Percentiles rank a stretch among this genome's conserved stretches.
Conservation (phyloP, 2,113 vertebrate species). For the Petaurus breviceps region DNA sequence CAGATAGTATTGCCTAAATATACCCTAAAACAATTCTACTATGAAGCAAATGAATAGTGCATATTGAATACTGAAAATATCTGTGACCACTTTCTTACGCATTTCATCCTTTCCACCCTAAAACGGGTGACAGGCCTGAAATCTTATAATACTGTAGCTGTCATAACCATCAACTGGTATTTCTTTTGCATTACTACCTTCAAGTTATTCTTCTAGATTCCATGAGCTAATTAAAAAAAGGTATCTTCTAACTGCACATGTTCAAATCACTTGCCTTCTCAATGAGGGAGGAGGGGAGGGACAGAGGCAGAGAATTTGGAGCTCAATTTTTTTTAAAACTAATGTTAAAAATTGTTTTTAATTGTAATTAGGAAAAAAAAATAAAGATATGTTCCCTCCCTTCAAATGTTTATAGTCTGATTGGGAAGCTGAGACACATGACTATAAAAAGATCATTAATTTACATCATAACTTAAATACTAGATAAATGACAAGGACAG, state of each 20-base stretch:
- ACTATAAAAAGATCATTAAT: neutral
- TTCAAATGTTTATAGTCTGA: neutral
- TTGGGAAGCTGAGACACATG: neutral
- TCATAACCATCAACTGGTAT: neutral
- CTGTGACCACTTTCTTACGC: neutral
- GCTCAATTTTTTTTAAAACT: neutral
- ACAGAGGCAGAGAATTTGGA: neutral
- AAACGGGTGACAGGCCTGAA: neutral
- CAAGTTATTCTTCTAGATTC: neutral
- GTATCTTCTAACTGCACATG: neutral
- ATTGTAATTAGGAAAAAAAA: neutral
- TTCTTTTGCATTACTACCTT: neutral
- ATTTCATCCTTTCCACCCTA: neutral
- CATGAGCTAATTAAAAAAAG: neutral
- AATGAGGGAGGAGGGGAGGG: neutral
- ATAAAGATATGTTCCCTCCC: neutral
- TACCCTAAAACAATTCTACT: neutral
- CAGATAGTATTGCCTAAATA: constrained; percentile 7
- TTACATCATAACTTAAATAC: neutral
- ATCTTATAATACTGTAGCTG: neutral
- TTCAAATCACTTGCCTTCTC: neutral
- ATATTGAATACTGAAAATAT: neutral
- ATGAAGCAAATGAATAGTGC: neutral
- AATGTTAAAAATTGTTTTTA: neutral
- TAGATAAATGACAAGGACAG: neutral